phyloP scores from a whole-genome alignment of 2,888 invertebrate species.

The Leucoptera coffeella region DNA sequence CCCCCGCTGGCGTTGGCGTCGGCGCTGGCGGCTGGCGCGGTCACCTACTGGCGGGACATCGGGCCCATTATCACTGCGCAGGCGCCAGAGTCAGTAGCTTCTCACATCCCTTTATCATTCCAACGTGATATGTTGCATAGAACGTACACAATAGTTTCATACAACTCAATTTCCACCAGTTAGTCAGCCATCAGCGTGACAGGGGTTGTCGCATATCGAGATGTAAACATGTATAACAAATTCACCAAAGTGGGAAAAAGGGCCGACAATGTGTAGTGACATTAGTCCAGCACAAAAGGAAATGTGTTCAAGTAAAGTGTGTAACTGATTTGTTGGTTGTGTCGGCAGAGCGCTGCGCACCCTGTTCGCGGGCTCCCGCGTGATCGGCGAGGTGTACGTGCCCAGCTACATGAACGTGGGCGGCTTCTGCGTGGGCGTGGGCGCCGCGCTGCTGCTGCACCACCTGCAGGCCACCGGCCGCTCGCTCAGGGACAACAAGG shows the following conservation, averaged over 20 bases:
- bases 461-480: conserved; percentile 15
- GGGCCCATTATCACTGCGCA: conserved; percentile 29
- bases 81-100: conserved; percentile 25
- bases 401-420: conserved; percentile 35
- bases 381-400: conserved; percentile 20
- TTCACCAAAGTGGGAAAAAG: no score
- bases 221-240: no score
- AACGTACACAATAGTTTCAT: no score
- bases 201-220: no score
- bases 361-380: conserved; percentile 20
- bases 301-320: no score
- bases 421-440: conserved; percentile 25
- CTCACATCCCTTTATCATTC: no score
- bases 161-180: no score
- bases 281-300: no score
- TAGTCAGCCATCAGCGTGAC: no score
- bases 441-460: conserved; percentile 23
- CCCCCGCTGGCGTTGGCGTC: conserved; percentile 15
- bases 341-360: conserved; percentile 25
- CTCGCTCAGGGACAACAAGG: conserved; percentile 26
- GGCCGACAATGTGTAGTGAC: no score
- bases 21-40: conserved; percentile 14
- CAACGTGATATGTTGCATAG: no score
- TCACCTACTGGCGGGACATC: conserved; percentile 17
- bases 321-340: no score